Percentiles rank a stretch among this genome's conserved stretches.
Evolutionary conservation across 64 coral and sea anemone genomes (phyloP).

Genomic region (Stylophora pistillata): DNA sequence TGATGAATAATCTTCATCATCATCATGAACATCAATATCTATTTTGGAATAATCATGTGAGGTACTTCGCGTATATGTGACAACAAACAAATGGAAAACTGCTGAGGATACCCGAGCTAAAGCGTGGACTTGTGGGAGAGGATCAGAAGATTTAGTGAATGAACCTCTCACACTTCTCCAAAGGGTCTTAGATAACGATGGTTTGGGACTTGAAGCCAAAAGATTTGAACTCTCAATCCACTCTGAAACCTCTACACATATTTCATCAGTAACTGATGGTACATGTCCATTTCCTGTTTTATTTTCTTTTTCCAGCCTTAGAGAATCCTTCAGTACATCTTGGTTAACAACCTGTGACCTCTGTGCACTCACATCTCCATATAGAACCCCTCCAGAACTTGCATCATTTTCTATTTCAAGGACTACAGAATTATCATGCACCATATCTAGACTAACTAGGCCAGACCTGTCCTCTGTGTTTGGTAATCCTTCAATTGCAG

Average conservation of each 20-base stretch:
- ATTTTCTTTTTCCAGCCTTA: neutral
- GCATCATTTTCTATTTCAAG: neutral
- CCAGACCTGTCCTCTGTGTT: no score
- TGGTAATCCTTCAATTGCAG: neutral
- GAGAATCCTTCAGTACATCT: neutral
- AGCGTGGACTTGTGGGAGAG: slow-evolving; percentile 1
- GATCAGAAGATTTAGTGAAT: neutral
- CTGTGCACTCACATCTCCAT: neutral
- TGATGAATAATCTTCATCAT: slow-evolving; percentile 66
- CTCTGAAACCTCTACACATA: neutral
- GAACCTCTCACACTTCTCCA: neutral
- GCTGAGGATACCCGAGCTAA: slow-evolving; percentile 2
- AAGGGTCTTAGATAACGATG: neutral
- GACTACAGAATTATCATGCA: neutral
- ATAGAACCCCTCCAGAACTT: neutral
- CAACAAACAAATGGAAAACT: slow-evolving; percentile 21
- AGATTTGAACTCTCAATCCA: neutral
- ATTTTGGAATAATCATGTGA: slow-evolving; percentile 25
- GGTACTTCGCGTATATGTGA: slow-evolving; percentile 16
- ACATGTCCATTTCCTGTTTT: neutral
- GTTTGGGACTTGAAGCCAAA: neutral
- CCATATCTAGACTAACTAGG: no score
- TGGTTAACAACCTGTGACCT: neutral
- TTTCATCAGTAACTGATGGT: neutral
- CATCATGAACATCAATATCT: slow-evolving; percentile 35